Conservation (phyloP, 2,797 vertebrate genomes). For the Enteromius argenteus region DNA sequence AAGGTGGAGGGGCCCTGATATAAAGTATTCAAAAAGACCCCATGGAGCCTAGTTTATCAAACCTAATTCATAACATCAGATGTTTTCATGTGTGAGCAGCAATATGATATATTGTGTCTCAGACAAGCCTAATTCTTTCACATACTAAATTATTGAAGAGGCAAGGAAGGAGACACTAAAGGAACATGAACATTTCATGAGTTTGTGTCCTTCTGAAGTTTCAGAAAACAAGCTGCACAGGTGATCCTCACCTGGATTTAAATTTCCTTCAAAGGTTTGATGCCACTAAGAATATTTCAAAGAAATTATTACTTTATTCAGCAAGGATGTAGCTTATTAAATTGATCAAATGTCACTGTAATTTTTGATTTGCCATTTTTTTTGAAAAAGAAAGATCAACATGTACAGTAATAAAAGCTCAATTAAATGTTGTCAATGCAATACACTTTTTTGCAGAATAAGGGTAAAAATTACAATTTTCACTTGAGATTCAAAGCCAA, state of each 20-base stretch:
- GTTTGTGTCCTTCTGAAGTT: conserved; percentile 59
- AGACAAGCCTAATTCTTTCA: not conserved
- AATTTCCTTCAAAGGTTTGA: not conserved
- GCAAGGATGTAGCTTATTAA: not conserved
- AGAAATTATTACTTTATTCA: not conserved
- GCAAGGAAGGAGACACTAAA: conserved; percentile 41
- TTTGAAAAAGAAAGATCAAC: not conserved
- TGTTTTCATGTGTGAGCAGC: not conserved
- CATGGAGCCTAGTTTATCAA: not conserved
- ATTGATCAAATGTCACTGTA: not conserved
- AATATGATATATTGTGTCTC: not conserved
- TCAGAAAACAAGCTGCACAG: conserved; percentile 60
- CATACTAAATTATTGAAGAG: conserved; percentile 52
- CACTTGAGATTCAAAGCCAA: not conserved
- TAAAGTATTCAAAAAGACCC: not conserved
- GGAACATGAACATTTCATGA: conserved; percentile 73
- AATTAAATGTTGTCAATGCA: not conserved
- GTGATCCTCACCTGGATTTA: conserved; percentile 14
- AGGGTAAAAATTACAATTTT: too few relatives aligned
- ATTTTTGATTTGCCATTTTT: not conserved
- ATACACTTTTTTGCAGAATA: not conserved
- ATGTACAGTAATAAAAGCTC: not conserved
- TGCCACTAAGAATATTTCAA: not conserved
- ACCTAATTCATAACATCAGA: not conserved
- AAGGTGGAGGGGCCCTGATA: not conserved